Conservation (phyloP, 1,140 invertebrate species). For the Papilio xuthus region DNA sequence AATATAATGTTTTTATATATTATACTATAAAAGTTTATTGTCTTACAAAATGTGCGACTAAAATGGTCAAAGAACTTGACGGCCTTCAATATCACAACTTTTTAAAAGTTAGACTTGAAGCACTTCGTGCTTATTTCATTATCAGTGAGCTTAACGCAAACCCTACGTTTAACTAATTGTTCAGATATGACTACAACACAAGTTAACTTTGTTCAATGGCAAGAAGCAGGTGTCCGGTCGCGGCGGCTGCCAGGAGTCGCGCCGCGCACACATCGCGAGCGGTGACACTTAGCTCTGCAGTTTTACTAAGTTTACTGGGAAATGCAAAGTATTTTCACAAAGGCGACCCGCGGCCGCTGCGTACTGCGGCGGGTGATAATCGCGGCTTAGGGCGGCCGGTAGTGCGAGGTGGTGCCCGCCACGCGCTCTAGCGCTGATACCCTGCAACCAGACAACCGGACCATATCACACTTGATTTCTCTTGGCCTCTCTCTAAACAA, state of each 20-base stretch:
- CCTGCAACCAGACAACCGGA: slow-evolving; percentile 57
- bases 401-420: slow-evolving; percentile 46
- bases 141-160: not conserved
- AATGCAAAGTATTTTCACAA: not conserved
- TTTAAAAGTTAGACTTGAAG: not conserved
- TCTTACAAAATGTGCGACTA: not conserved
- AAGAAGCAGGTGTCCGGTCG: not conserved
- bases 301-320: not conserved
- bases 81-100: not conserved
- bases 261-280: not conserved
- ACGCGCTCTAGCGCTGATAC: slow-evolving; percentile 71
- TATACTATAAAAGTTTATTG: not conserved
- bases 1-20: not conserved
- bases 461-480: not conserved
- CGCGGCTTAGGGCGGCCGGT: slow-evolving; percentile 62
- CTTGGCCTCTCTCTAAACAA: too few species aligned
- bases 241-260: too few species aligned
- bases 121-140: slow-evolving; percentile 4
- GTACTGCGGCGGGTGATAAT: not conserved
- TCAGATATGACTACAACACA: not conserved
- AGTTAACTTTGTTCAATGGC: not conserved
- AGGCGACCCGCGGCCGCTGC: not conserved
- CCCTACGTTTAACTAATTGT: not conserved
- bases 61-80: not conserved
- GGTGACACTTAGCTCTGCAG: not conserved